These are phyloP conservation scores for Dynastes hyllus DNA, from an alignment of 2,888 invertebrate species.

Conservation along the genomic window DNA sequence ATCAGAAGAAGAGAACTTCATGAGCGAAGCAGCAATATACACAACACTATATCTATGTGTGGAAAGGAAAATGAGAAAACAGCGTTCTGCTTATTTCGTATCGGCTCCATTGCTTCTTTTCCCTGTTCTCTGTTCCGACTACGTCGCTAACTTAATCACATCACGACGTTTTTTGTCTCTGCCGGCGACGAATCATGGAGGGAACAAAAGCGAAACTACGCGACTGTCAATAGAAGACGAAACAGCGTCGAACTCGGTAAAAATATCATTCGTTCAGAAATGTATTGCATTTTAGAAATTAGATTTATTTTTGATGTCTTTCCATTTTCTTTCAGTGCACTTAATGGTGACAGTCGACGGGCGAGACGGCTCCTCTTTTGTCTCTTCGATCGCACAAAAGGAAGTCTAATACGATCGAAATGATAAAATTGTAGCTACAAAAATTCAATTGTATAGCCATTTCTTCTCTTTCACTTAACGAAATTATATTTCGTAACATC, in stretches of 20 bases:
- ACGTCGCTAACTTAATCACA: slow-evolving; percentile 54
- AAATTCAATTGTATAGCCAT: background rate
- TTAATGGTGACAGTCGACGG: background rate
- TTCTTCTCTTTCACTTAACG: background rate
- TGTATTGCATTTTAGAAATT: slow-evolving; percentile 61
- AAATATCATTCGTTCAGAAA: slow-evolving; percentile 56
- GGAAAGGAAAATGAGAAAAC: background rate
- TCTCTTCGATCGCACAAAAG: slow-evolving; percentile 5
- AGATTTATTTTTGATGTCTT: slow-evolving; percentile 61
- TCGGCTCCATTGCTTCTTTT: background rate
- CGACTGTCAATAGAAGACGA: slow-evolving; percentile 56
- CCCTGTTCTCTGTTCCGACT: background rate
- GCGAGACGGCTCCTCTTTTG: background rate
- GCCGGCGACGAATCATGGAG: slow-evolving; percentile 28
- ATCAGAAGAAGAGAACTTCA: too few relatives aligned
- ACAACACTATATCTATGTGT: too few relatives aligned
- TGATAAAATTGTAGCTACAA: slow-evolving; percentile 15
- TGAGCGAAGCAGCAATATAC: too few relatives aligned
- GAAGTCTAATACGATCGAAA: slow-evolving; percentile 6
- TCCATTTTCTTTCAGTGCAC: slow-evolving; percentile 34
- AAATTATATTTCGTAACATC: slow-evolving; percentile 4
- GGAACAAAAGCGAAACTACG: slow-evolving; percentile 53
- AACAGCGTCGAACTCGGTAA: slow-evolving; percentile 34
- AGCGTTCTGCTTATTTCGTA: background rate
- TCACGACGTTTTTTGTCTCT: slow-evolving; percentile 53